These are phyloP conservation scores for Apodemus agrarius DNA, from an alignment of 2,797 vertebrate genomes.

Conservation along the genomic window DNA sequence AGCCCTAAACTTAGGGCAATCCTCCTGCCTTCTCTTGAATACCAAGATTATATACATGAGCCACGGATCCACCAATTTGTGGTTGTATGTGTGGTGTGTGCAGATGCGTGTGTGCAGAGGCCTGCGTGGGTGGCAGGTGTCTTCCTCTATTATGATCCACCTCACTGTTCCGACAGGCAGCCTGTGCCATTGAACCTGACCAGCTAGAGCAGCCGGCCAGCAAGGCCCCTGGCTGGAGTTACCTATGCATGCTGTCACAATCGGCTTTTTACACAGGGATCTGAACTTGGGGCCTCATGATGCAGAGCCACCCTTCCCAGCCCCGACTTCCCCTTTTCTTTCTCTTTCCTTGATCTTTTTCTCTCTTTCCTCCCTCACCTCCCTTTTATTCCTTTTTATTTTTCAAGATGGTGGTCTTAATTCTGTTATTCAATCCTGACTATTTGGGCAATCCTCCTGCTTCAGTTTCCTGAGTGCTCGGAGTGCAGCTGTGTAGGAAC, in stretches of 20 bases:
- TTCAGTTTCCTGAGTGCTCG: not conserved
- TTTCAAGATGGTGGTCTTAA: not conserved
- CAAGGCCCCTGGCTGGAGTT: not conserved
- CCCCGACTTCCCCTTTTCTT: too few species aligned
- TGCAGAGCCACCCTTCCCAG: not conserved
- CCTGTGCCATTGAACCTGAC: too few species aligned
- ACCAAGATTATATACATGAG: not conserved
- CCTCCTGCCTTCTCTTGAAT: not conserved
- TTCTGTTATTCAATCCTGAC: not conserved
- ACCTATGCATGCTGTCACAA: not conserved
- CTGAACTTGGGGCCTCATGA: not conserved
- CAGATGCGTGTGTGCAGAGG: too few species aligned
- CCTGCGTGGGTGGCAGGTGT: too few species aligned
- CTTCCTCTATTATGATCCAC: rapidly evolving
- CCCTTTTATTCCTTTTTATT: not conserved
- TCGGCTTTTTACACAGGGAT: not conserved
- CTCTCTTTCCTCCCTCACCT: not conserved
- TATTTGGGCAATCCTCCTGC: not conserved
- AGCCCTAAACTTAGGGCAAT: not conserved
- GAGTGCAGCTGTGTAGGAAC: not conserved
- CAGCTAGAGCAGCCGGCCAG: too few species aligned
- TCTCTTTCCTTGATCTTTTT: not conserved
- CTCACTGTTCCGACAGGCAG: too few species aligned
- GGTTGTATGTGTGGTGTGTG: not conserved
- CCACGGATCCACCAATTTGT: not conserved